These are phyloP conservation scores for Diploptera punctata DNA, from an alignment of 2,888 invertebrate genomes.

Conservation along the genomic window DNA sequence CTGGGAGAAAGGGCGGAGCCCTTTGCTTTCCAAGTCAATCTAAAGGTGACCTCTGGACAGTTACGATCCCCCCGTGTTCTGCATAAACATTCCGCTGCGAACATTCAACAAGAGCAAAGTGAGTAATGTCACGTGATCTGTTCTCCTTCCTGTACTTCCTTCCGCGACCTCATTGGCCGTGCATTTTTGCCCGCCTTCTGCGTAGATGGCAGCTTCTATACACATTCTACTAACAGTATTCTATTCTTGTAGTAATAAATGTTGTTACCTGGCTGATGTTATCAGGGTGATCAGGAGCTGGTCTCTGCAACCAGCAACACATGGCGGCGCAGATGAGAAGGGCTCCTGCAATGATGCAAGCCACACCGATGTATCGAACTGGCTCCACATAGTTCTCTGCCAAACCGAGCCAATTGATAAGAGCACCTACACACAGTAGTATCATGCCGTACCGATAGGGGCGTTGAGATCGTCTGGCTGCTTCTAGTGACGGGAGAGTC, in stretches of 20 bases:
- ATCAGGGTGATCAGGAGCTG: constrained; percentile 39
- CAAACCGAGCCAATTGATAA: constrained; percentile 76
- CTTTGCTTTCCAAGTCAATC: too few relatives aligned
- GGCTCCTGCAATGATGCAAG: constrained; percentile 75
- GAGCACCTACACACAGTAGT: constrained; percentile 71
- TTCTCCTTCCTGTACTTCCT: too few relatives aligned
- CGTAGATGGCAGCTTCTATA: too few relatives aligned
- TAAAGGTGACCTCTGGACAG: too few relatives aligned
- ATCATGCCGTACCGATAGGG: constrained; percentile 79
- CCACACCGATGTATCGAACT: constrained; percentile 71
- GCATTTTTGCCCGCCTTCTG: too few relatives aligned
- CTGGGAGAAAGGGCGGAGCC: too few relatives aligned
- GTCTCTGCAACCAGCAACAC: constrained; percentile 71
- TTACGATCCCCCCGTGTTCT: too few relatives aligned
- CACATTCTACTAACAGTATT: too few relatives aligned
- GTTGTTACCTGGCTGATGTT: constrained; percentile 8
- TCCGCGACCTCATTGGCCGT: too few relatives aligned
- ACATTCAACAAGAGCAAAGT: too few relatives aligned
- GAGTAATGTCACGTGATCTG: too few relatives aligned
- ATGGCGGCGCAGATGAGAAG: constrained; percentile 75
- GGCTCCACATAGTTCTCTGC: constrained; percentile 76
- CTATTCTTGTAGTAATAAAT: neutral
- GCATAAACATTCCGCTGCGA: too few relatives aligned
- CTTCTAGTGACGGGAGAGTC: constrained; percentile 64
- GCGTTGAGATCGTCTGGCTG: constrained; percentile 64